Evolutionary conservation across 2,888 invertebrate species (phyloP), one percentile per base, ranked within the genome.

Genomic region (Sericinus montela): DNA sequence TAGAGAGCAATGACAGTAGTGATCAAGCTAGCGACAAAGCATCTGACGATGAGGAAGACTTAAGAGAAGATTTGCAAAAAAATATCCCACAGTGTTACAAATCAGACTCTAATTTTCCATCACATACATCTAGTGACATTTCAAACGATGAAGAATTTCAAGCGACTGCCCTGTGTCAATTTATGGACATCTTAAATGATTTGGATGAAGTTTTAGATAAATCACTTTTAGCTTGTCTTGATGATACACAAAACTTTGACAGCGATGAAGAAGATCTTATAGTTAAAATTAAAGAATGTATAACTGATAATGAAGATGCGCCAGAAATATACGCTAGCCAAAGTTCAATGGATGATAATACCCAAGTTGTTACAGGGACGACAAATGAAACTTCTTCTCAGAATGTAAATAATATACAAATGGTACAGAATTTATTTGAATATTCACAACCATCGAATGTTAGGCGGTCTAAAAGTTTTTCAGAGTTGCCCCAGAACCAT

Each of bases 191-290:
- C 53, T 74, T 92, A 56, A 89, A 90, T 61, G 90, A 90, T 66
- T 72, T 92, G 55, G 92, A 92, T 69, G 90, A 91, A 67, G 88
- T 91, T 51, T 69, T 92, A 58, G 90, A 92, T 60, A 90, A 88
- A 56, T 90, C 90, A 45, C 63, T 90, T 51, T 66, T 87, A 43
- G 83, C 82, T 46, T 81, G 84, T 55, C 77, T 87, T 40, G 86
- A 87, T 55, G 82, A 85, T 58, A 63, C 76, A 28, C 78, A 77
- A 56, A 67, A 60, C 32, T 72, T 78, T 51, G 82, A 83, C 52
- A 85, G 85, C 55, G 86, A 86, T 51, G 87, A 87, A 57, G 84
- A 84, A 16, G 89, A 89, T 73, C 79, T 86, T 58, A 82, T 85
- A 55, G 85, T 83, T 73, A 83, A 87, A 63, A 73, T 84, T 53